Evolutionary conservation across 2,113 vertebrate species (phyloP).

Genomic region (Bothrops jararaca): DNA sequence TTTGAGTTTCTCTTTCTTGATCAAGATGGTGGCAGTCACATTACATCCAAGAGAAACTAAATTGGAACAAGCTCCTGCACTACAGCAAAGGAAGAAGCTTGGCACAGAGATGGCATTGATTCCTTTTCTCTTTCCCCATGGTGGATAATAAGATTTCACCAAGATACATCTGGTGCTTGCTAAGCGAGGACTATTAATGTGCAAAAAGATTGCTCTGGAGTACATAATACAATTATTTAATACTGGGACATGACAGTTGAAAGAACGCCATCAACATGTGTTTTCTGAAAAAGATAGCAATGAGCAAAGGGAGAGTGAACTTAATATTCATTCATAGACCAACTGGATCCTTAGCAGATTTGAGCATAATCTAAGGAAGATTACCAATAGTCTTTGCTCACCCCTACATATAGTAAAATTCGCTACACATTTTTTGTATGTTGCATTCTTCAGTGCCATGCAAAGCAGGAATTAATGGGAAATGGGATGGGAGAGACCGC

Average conservation of each 20-base stretch:
- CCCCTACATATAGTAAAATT: not conserved
- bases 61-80: not conserved
- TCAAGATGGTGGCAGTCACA: not conserved
- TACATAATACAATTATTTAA: not conserved
- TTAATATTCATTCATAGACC: not conserved
- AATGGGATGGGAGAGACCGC: not conserved
- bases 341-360: not conserved
- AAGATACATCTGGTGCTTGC: not conserved
- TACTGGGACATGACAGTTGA: not conserved
- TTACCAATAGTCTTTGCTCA: not conserved
- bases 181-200: not conserved
- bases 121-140: not conserved
- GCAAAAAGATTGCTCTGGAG: not conserved
- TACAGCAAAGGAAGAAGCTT: not conserved
- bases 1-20: not conserved
- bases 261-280: not conserved
- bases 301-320: not conserved
- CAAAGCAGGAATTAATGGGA: constrained; percentile 1
- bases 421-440: not conserved
- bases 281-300: not conserved
- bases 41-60: not conserved
- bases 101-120: not conserved
- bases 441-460: not conserved
- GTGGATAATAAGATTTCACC: not conserved
- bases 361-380: not conserved